Conservation (phyloP, 2,113 vertebrate species). For the Cephalopholis sonnerati region DNA sequence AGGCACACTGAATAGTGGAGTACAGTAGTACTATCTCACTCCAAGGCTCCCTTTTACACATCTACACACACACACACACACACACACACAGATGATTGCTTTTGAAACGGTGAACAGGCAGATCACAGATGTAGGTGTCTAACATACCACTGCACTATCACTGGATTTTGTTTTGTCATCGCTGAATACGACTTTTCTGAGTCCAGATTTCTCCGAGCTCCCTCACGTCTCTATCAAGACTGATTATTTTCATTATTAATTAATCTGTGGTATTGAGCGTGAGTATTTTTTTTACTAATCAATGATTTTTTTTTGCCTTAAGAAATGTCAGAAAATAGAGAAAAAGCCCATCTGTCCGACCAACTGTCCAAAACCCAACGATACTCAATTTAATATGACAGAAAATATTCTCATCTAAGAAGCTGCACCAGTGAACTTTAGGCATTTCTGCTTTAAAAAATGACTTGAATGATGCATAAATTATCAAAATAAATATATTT, state of each 20-base stretch:
- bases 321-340: neutral
- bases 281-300: neutral
- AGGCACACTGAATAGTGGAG: constrained; percentile 12
- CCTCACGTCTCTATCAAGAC: neutral
- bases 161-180: neutral
- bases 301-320: neutral
- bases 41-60: constrained; percentile 18
- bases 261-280: neutral
- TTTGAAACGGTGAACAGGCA: constrained; percentile 4
- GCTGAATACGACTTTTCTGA: neutral
- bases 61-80: neutral
- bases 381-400: neutral
- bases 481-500: neutral
- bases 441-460: neutral
- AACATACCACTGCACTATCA: neutral
- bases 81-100: constrained; percentile 6
- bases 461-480: neutral
- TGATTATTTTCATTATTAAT: neutral
- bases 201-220: neutral
- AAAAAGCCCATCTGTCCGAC: neutral
- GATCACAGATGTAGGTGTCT: neutral
- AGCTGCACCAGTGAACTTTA: neutral
- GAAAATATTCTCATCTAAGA: neutral
- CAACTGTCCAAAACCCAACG: neutral
- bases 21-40: constrained; percentile 38